Conservation (phyloP, 1,140 invertebrate species). For the Oryzaephilus surinamensis region DNA sequence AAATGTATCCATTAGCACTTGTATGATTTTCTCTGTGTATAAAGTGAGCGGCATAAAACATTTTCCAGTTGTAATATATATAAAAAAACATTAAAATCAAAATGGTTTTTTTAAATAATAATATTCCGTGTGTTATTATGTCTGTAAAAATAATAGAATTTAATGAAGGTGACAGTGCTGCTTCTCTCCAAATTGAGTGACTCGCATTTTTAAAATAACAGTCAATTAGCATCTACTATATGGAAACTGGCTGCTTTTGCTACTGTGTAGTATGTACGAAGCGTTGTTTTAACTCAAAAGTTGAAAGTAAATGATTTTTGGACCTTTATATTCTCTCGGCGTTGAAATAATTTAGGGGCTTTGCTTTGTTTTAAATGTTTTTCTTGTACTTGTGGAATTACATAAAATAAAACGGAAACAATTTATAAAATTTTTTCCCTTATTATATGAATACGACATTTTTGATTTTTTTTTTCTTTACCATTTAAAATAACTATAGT, state of each 20-base stretch:
- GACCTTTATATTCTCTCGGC: conserved; percentile 9
- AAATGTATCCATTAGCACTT: too few species aligned
- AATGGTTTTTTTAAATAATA: conserved; percentile 6
- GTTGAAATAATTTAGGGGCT: conserved; percentile 18
- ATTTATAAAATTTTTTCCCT: conserved; percentile 4
- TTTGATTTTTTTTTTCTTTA: too few species aligned
- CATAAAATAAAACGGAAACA: conserved; percentile 2
- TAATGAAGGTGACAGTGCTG: conserved; percentile 25
- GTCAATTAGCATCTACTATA: conserved; percentile 25
- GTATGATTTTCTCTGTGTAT: too few species aligned
- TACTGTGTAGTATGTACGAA: too few species aligned
- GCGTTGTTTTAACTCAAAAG: conserved; percentile 24
- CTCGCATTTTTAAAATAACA: conserved; percentile 26
- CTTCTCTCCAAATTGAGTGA: conserved; percentile 20
- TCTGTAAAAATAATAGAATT: conserved; percentile 25
- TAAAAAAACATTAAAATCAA: conserved; percentile 5
- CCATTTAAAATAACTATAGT: too few species aligned
- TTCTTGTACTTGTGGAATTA: too few species aligned
- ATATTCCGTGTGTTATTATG: conserved; percentile 17
- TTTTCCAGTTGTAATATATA: too few species aligned
- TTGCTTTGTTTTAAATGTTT: conserved; percentile 8
- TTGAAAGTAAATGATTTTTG: conserved; percentile 23
- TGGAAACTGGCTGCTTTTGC: too few species aligned
- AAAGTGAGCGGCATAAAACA: too few species aligned
- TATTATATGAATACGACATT: too few species aligned